Base-by-base conservation (phyloP, 2,888 invertebrate genomes). In the Microctonus aethiopoides region DNA sequence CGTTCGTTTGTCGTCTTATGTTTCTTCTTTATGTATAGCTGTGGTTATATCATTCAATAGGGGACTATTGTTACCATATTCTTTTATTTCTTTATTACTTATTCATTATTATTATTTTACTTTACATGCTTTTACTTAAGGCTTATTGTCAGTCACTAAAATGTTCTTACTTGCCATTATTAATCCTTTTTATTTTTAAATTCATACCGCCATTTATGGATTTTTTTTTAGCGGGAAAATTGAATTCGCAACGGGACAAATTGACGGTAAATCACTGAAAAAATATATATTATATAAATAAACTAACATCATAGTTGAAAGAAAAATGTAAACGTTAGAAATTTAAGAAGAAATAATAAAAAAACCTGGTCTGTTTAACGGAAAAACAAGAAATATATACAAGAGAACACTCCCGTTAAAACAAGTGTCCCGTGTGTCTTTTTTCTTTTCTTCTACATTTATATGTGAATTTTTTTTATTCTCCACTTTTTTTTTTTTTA, bases 201-300 rank as follows among this genome's bases (percentile, higher is more conserved):
- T 39, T 39, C 5, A n/a, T 22, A 13, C 26, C 46, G 22, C 32
- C 24, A 56, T 34, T 36, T 34, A 34, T 54, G 9, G 39, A 54
- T 54, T 54, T 36, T 64, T 54, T 52, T 34, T 34, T 54, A 20
- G 54, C n/a, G 22, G 24, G 10, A 20, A 64, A 29, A 54, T 64
- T 34, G 39, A 54, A 64, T 64, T 64, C 54, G 39, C 16, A 64
- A 64, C 29, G 68, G 57, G 36, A 52, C 34, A 61, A 60, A 26
- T 39, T 22, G 67, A 57, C 6, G 10, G 56, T 13, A 61, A 68
- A 26, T 34, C 32, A 1, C 16, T 22, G 13, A 56, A 20, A 39
- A 62, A 46, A 67, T 5, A 29, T 29, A 29, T 5, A 29, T 29
- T 5, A 29, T 29, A 29, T 5, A 29, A 29, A 29, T 7, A 29